These are phyloP conservation scores for Phalacrocorax aristotelis DNA, from an alignment of 2,113 vertebrate species.

Conservation along the genomic window DNA sequence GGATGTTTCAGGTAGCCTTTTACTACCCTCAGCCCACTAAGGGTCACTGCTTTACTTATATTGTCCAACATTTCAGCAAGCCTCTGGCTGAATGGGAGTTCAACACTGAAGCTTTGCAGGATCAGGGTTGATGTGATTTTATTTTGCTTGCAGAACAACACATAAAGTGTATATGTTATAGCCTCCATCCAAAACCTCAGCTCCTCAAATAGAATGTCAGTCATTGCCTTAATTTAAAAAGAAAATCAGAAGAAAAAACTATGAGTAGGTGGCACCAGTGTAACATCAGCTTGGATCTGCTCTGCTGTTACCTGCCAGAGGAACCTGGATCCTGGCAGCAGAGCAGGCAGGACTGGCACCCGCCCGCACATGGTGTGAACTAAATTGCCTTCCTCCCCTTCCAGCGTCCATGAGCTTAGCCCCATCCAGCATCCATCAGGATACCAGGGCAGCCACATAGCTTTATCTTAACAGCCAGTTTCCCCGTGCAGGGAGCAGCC, in stretches of 20 bases:
- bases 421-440: background rate
- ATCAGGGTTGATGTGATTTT: background rate
- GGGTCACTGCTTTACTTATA: background rate
- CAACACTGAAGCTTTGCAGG: background rate
- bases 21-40: background rate
- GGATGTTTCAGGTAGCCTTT: background rate
- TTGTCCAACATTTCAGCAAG: background rate
- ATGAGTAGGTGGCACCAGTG: background rate
- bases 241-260: background rate
- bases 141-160: background rate
- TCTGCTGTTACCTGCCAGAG: background rate
- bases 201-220: background rate
- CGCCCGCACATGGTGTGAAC: background rate
- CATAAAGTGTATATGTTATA: background rate
- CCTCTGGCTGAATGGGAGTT: background rate
- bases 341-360: background rate
- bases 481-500: background rate
- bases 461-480: background rate
- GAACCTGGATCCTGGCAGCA: background rate
- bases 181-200: background rate
- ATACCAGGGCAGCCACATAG: background rate
- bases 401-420: background rate
- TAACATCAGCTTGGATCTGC: background rate
- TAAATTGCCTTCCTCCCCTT: background rate
- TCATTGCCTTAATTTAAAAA: background rate